Base-by-base conservation (phyloP, 1,140 invertebrate genomes). In the Patella vulgata region DNA sequence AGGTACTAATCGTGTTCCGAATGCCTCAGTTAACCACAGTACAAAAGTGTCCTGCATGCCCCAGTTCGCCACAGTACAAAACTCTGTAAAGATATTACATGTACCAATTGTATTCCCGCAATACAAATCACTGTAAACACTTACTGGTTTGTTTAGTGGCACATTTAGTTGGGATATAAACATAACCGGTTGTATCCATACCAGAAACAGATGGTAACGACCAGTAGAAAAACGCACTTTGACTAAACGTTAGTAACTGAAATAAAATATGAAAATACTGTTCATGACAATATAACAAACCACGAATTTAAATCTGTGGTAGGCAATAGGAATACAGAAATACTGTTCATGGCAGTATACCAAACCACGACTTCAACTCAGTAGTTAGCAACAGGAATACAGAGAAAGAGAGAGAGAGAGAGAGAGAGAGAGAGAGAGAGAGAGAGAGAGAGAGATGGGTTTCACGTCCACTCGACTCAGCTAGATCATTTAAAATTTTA, bases 81-180 rank as follows among this genome's bases (percentile, higher is more conserved):
- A n/a, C n/a, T n/a, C n/a, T n/a, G n/a, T n/a, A n/a, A n/a, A n/a
- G n/a, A n/a, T n/a, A n/a, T n/a, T n/a, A 57, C 21, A 57, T n/a
- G 46, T 14, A 17, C 3, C 27, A 11, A 27, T 6, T 5, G 19
- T 46, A 27, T 28, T 43, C 25, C 6, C 43, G 17, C 14, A 40
- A 46, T n/a, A 30, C 30, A 4, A 9, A 9, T 39, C 14, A 4
- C 3, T 39, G 52, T 33, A 55, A 27, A 43, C 54, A 17, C 60
- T 42, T 54, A 71, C 68, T 44, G 54, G 17, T 61, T 1, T 61
- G 46, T 43, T 62, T 70, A 52, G 68, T 61, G 9, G 42, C 39
- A 66, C 82, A 84, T 9, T 51, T 66, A 28, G 77, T 69, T 17
- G 83, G 83, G 27, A 84, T 63, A 54, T 84, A 84, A 11, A 83